Conservation (phyloP, 1,140 invertebrate species). For the Onthophagus taurus region DNA sequence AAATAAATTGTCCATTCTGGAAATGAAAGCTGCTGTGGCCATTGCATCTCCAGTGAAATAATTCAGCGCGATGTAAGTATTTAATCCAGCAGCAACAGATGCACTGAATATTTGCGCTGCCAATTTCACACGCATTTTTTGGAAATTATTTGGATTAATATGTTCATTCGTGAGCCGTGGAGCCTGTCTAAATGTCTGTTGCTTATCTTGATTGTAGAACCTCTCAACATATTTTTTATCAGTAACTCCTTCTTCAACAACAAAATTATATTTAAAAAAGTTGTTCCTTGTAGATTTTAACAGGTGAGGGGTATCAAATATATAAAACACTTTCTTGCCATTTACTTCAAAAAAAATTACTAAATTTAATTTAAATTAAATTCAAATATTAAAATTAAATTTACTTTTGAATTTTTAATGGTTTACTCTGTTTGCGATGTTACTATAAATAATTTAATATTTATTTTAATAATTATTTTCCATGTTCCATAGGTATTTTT, state of each 20-base stretch:
- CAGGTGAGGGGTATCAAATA: slow-evolving; percentile 25
- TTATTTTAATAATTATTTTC: too few species aligned
- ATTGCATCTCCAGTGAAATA: too few species aligned
- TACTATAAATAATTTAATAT: too few species aligned
- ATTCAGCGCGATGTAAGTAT: slow-evolving; percentile 18
- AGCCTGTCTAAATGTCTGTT: slow-evolving; percentile 13
- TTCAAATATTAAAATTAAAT: too few species aligned
- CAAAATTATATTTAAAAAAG: slow-evolving; percentile 19
- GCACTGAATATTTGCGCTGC: slow-evolving; percentile 28
- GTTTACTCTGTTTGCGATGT: too few species aligned
- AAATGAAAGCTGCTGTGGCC: background rate
- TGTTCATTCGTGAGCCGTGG: slow-evolving; percentile 26
- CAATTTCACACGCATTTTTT: slow-evolving; percentile 30
- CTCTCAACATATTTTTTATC: slow-evolving; percentile 2
- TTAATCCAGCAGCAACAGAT: slow-evolving; percentile 23
- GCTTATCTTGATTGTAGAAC: slow-evolving; percentile 17
- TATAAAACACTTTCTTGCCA: slow-evolving; percentile 22
- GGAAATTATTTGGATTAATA: slow-evolving; percentile 27
- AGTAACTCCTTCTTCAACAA: slow-evolving; percentile 4
- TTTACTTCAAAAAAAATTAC: too few species aligned
- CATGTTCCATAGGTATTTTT: too few species aligned
- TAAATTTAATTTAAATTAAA: too few species aligned
- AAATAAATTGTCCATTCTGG: background rate
- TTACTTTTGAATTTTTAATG: too few species aligned
- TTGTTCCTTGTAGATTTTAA: slow-evolving; percentile 22